A percentile compares a stretch with the other conserved stretches of the same genome.
Conservation (phyloP, 2,888 invertebrate genomes). For the Spialia ferax region DNA sequence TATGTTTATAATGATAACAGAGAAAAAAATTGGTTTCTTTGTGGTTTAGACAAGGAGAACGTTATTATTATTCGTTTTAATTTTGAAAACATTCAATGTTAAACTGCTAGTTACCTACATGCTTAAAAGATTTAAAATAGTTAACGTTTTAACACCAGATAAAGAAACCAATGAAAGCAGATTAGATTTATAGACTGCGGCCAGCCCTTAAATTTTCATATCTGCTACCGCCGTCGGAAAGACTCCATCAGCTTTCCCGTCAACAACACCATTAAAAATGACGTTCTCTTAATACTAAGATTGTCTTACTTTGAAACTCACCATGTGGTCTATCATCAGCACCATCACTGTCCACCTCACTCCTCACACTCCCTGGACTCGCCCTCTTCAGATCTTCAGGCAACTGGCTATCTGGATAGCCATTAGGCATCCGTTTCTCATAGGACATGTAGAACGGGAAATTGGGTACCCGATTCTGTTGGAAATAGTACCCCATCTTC, state of each 20-base stretch:
- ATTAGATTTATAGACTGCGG: background rate
- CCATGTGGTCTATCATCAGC: constrained; percentile 78
- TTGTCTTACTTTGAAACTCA: constrained; percentile 52
- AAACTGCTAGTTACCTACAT: too few species aligned
- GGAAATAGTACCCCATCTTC: constrained; percentile 78
- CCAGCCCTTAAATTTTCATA: background rate
- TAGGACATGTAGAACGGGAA: constrained; percentile 83
- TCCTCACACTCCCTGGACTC: constrained; percentile 77
- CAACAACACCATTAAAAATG: too few species aligned
- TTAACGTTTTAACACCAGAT: too few species aligned
- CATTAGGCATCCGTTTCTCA: constrained; percentile 70
- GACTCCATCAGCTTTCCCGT: background rate
- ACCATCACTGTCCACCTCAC: constrained; percentile 80
- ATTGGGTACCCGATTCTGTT: constrained; percentile 76
- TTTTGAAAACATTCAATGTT: too few species aligned
- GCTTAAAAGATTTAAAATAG: too few species aligned
- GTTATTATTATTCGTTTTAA: too few species aligned
- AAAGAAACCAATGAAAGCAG: too few species aligned
- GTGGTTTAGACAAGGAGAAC: too few species aligned
- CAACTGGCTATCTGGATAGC: constrained; percentile 56
- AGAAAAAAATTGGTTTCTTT: too few species aligned
- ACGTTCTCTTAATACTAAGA: background rate
- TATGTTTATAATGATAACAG: too few species aligned
- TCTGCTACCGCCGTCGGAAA: constrained; percentile 12
- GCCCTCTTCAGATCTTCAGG: constrained; percentile 75